Evolutionary conservation across 2,113 vertebrate genomes (phyloP).

Genomic region (Ranitomeya imitator): DNA sequence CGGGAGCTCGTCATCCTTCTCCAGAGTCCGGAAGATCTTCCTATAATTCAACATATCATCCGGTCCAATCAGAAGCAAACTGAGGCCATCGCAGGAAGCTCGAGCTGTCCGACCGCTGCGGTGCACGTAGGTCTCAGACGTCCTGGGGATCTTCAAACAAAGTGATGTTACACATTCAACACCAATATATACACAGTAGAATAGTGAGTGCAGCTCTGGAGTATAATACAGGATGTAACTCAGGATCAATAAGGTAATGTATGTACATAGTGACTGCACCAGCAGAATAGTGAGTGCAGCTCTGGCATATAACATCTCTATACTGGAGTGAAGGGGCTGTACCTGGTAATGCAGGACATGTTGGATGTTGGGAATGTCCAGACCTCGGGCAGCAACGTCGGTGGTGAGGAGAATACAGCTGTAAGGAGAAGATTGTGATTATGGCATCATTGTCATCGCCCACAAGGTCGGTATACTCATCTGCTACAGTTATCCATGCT

Average conservation of each 20-base stretch:
- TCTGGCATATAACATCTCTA: no score
- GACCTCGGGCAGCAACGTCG: conserved; percentile 93
- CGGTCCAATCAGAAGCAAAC: conserved; percentile 87
- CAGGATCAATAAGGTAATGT: background rate
- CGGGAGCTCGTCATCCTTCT: conserved; percentile 87
- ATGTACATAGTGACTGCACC: no score
- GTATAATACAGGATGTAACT: no score
- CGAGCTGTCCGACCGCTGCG: conserved; percentile 93
- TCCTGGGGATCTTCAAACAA: conserved; percentile 84
- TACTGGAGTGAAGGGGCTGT: background rate
- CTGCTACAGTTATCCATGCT: background rate
- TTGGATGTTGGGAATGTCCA: conserved; percentile 93
- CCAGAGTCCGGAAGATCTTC: conserved; percentile 87
- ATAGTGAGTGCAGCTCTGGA: no score
- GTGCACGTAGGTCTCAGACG: conserved; percentile 92
- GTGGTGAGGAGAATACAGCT: conserved; percentile 94
- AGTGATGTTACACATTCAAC: background rate
- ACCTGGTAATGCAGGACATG: conserved; percentile 99
- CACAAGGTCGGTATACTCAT: background rate
- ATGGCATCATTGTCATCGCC: background rate
- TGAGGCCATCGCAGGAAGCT: conserved; percentile 86
- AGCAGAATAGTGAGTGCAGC: no score
- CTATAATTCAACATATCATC: conserved; percentile 89
- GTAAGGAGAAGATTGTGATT: conserved; percentile 44
- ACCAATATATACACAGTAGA: background rate